Evolutionary conservation across 2,113 vertebrate species (phyloP), one percentile per base, ranked within the genome.

Genomic region (Clupea harengus): DNA sequence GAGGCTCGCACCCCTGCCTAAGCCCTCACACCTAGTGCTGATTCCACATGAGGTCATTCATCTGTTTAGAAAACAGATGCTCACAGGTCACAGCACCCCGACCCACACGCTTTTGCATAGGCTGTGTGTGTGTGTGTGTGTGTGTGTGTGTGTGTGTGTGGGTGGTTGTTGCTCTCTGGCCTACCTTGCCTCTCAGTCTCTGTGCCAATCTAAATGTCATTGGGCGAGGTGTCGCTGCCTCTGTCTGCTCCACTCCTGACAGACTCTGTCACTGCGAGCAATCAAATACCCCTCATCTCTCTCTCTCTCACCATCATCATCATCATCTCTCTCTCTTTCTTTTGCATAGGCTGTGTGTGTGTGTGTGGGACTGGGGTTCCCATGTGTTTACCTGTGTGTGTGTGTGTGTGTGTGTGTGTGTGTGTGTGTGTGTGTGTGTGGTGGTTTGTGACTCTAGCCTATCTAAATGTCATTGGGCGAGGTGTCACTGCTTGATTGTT

Each of bases 21-120:
- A 32, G 81, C 81, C 44, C 75, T 82, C 39, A 80, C 60, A 80
- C 49, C 64, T 25, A 78, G 25, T n/a, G 49, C 20, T 45, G 84
- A 50, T 44, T 17, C 28, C 39, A 20, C 50, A 84, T 82, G 82
- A 46, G 82, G 83, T 86, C 85, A 57, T 75, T 89, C 84, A 88
- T 80, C 85, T 87, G 83, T 84, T 89, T 52, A 82, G 72, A 88
- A 85, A 85, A 87, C 84, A 88, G 75, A 88, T 25, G 45, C 86
- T 81, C 78, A 72, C 64, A 72, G 64, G 64, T 72, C 64, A 72
- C 7, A 28, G 60, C 64, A 72, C 64, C 64, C 64, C 11, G 64
- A 72, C 64, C 28, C 60, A 67, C 64, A 28, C 64, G 32, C 64
- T 64, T 64, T 25, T 64, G 57, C 57, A 64, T 64, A 9, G 6